These are phyloP conservation scores for Sycophila sp. DNA, from an alignment of 1,140 invertebrate species.

Conservation along the genomic window DNA sequence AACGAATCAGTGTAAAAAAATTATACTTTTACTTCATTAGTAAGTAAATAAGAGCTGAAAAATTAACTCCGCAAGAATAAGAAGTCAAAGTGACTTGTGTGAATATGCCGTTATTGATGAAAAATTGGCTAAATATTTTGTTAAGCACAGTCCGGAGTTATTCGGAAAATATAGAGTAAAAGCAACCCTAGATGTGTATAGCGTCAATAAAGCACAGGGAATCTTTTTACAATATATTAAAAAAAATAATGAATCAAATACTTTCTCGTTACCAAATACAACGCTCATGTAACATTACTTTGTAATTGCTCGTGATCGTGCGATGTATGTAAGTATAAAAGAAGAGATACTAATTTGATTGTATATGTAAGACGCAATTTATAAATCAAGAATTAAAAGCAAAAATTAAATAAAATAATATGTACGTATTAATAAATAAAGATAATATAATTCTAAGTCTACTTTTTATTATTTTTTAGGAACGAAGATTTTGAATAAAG, in stretches of 20 bases:
- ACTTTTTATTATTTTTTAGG: not conserved
- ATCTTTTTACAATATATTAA: conserved; percentile 16
- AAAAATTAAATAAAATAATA: conserved; percentile 30
- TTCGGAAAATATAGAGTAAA: not conserved
- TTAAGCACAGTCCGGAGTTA: conserved; percentile 1
- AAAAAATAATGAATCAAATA: conserved; percentile 21
- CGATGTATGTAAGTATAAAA: conserved; percentile 17
- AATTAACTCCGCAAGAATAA: too few species aligned
- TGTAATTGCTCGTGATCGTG: conserved; percentile 10
- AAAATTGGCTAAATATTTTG: conserved; percentile 18
- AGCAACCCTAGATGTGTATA: conserved; percentile 13
- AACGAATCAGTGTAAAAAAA: not conserved
- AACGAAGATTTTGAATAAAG: too few species aligned
- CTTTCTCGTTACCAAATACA: conserved; percentile 32
- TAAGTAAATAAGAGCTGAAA: conserved; percentile 13
- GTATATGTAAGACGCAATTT: conserved; percentile 30
- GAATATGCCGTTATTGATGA: not conserved
- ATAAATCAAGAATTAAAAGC: conserved; percentile 28
- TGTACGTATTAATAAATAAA: conserved; percentile 38
- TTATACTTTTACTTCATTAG: conserved; percentile 18
- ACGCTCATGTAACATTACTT: conserved; percentile 18
- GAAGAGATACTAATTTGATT: conserved; percentile 12
- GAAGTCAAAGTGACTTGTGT: conserved; percentile 1
- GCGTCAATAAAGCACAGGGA: not conserved
- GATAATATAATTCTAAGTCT: conserved; percentile 36